A percentile compares a stretch with the other conserved stretches of the same genome.
phyloP scores from a whole-genome alignment of 2,888 invertebrate genomes.

The Rhingia rostrata region DNA sequence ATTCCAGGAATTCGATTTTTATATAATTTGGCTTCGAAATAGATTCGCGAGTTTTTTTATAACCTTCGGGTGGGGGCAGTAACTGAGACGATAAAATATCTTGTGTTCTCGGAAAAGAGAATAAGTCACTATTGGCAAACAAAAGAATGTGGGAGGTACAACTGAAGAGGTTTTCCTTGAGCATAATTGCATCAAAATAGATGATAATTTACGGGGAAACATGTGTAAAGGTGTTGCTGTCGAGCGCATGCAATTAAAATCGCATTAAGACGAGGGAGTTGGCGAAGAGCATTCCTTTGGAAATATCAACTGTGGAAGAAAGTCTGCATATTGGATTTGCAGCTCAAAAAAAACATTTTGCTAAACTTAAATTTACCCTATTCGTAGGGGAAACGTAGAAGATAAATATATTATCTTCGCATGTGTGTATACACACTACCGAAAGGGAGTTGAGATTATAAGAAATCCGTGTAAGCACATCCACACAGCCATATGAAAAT shows the following conservation, averaged over 20 bases:
- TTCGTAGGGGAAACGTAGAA: not conserved
- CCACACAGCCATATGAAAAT: not conserved
- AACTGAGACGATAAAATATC: slow-evolving; percentile 22
- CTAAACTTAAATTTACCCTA: not conserved
- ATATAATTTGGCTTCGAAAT: slow-evolving; percentile 60
- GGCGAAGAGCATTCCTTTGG: not conserved
- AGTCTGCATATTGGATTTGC: not conserved
- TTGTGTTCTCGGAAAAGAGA: slow-evolving; percentile 38
- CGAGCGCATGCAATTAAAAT: slow-evolving; percentile 45
- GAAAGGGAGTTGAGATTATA: no score
- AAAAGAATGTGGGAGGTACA: slow-evolving; percentile 42
- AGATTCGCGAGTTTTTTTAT: slow-evolving; percentile 56
- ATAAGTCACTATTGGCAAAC: slow-evolving; percentile 41
- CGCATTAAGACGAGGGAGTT: slow-evolving; percentile 26
- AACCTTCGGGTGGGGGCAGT: slow-evolving; percentile 33
- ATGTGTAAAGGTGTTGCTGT: not conserved
- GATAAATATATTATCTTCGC: not conserved
- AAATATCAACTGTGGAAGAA: not conserved
- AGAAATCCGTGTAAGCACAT: not conserved
- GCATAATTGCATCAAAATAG: slow-evolving; percentile 56
- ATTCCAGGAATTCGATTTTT: slow-evolving; percentile 50
- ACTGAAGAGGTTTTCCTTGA: slow-evolving; percentile 4
- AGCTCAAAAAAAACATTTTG: slow-evolving; percentile 1
- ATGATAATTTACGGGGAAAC: not conserved
- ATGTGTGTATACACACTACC: no score